Base-by-base conservation (phyloP, 1,140 invertebrate species). In the Gonioctena quinquepunctata region DNA sequence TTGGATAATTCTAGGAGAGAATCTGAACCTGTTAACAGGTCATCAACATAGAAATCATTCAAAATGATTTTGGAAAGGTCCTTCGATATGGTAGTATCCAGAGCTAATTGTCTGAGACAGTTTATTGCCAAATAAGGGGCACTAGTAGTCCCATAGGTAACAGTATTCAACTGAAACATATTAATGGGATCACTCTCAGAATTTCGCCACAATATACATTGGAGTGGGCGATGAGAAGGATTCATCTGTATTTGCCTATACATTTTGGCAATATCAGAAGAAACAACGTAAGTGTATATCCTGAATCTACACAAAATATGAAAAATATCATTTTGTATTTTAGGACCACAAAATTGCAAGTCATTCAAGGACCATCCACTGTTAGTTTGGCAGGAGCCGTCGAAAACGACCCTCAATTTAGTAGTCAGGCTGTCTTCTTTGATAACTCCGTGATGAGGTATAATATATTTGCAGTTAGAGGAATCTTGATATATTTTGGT, bases 381-480 rank as follows among this genome's bases (percentile, higher is more conserved):
- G 1, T 56, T 67, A 3, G 79, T 76, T 64, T 66, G 79, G 0
- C 72, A 70, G 1, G 80, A 82, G 0, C 74, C 81, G 69, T 84
- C 80, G 64, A 83, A 84, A 11, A 85, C 83, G 5, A 84, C 80
- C 68, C 83, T 60, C 4, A 81, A 27, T 72, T 81, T 80, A 1
- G 81, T 83, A 5, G 79, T 81, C 1, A 59, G 49, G 13, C 74
- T 76, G 5, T 76, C 59, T 22, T 78, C 73, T 16, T 76, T 75
- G 0, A 84, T 16, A 0, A 86, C 81, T 1, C 74, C 25, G 61
- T 85, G 83, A 77, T 86, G 85, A 2, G 84, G 83, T 5, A 86
- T 60, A 72, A 83, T 85, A 69, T 72, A 78, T n/a, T 1, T 8
- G 11, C 16, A 1, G 26, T 52, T 26, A 7, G 13, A 25, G 19